Evolutionary conservation across 2,797 vertebrate genomes (phyloP).

Genomic region (Harpagifer antarcticus): DNA sequence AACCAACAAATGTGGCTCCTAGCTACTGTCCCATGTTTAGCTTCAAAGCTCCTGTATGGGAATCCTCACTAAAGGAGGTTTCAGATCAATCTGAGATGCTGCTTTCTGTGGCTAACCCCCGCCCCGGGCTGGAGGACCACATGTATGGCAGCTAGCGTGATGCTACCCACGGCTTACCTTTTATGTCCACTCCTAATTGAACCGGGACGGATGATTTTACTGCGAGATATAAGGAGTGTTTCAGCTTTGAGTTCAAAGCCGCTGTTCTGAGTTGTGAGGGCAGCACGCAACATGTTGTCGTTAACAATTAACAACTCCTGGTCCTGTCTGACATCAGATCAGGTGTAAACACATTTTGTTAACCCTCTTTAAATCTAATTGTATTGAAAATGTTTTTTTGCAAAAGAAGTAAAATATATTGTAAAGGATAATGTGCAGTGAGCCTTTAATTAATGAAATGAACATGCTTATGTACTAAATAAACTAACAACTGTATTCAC

Average conservation of each 20-base stretch:
- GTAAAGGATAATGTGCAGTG: too few species aligned
- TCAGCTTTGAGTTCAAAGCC: constrained; percentile 40
- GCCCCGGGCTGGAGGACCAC: constrained; percentile 26
- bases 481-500: too few species aligned
- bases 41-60: constrained; percentile 64
- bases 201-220: constrained; percentile 36
- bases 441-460: too few species aligned
- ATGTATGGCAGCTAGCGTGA: constrained; percentile 30
- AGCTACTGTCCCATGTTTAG: constrained; percentile 70
- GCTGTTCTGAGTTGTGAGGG: constrained; percentile 25
- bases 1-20: constrained; percentile 64
- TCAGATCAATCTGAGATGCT: constrained; percentile 52
- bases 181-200: constrained; percentile 56
- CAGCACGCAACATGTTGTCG: constrained; percentile 30
- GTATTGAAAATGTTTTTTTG: too few species aligned
- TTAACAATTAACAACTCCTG: constrained; percentile 36
- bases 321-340: constrained; percentile 17
- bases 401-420: too few species aligned
- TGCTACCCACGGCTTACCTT: constrained; percentile 46
- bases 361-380: background rate
- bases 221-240: constrained; percentile 29
- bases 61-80: constrained; percentile 42
- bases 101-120: constrained; percentile 32
- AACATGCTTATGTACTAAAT: too few species aligned
- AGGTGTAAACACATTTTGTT: background rate